A percentile compares a stretch with the other conserved stretches of the same genome.
phyloP scores from a whole-genome alignment of 2,113 vertebrate genomes.

The Pogonocichla stellata region DNA sequence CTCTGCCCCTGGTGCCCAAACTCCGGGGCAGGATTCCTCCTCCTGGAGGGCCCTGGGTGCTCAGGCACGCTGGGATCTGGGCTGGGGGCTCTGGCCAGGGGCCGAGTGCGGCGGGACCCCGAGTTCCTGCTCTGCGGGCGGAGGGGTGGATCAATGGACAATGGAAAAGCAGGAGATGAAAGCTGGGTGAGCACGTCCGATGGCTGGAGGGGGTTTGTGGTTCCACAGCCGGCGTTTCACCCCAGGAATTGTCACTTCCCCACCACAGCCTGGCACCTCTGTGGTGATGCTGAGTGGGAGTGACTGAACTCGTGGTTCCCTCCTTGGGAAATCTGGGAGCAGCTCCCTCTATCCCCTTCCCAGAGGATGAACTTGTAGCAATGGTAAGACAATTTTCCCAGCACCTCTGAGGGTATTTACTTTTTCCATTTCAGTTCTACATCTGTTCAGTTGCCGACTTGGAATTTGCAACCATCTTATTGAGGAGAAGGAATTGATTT shows the following conservation, averaged over 20 bases:
- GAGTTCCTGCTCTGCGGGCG: too few relatives aligned
- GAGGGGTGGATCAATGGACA: too few relatives aligned
- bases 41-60: too few relatives aligned
- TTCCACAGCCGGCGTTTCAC: too few relatives aligned
- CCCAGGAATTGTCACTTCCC: neutral
- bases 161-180: too few relatives aligned
- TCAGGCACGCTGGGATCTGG: fast-evolving
- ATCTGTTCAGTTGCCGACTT: neutral
- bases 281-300: neutral
- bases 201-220: neutral
- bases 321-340: neutral
- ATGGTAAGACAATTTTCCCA: neutral
- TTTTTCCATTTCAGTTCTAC: slow-evolving; percentile 40
- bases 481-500: slow-evolving; percentile 29
- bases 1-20: neutral
- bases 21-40: neutral
- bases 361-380: neutral
- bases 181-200: fast-evolving
- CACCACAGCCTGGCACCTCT: fast-evolving
- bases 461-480: slow-evolving; percentile 8
- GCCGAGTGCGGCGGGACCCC: too few relatives aligned
- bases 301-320: neutral
- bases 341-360: neutral
- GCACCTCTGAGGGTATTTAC: neutral
- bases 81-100: fast-evolving